Conservation (phyloP, 2,797 vertebrate genomes). For the Falco peregrinus region DNA sequence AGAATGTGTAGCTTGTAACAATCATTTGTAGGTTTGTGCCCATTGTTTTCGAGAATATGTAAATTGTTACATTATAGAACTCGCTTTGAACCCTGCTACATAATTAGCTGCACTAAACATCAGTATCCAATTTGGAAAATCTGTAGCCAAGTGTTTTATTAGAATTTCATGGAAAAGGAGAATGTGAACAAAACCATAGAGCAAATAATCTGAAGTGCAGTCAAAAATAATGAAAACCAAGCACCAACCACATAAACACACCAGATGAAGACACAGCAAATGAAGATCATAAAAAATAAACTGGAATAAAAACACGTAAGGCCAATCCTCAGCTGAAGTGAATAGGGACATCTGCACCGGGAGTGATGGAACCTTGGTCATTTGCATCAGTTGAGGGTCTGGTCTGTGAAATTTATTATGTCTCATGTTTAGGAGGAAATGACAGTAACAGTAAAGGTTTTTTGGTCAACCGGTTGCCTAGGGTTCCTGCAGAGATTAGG, state of each 20-base stretch:
- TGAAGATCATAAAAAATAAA: slow-evolving; percentile 40
- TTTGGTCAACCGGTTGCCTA: background rate
- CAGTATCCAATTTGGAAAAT: slow-evolving; percentile 70
- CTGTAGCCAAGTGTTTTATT: slow-evolving; percentile 68
- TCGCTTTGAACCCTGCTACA: slow-evolving; percentile 63
- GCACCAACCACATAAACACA: slow-evolving; percentile 45
- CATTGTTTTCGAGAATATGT: slow-evolving; percentile 71
- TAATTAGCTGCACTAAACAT: slow-evolving; percentile 63
- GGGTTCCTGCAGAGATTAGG: slow-evolving; percentile 19
- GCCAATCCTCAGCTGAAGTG: background rate
- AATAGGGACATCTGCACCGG: background rate
- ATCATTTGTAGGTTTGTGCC: slow-evolving; percentile 55
- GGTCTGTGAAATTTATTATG: background rate
- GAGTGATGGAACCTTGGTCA: background rate
- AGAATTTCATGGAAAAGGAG: slow-evolving; percentile 56
- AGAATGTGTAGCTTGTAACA: slow-evolving; percentile 67
- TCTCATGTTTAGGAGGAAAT: slow-evolving; percentile 27
- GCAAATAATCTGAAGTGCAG: slow-evolving; percentile 44
- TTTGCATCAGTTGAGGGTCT: background rate
- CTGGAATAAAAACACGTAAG: slow-evolving; percentile 38
- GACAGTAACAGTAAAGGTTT: slow-evolving; percentile 3
- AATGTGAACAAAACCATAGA: slow-evolving; percentile 47
- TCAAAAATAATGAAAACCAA: slow-evolving; percentile 68
- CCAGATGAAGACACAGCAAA: slow-evolving; percentile 66
- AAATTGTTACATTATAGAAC: slow-evolving; percentile 50